Evolutionary conservation across 2,888 invertebrate genomes (phyloP).

Genomic region (Lathronympha strigana): DNA sequence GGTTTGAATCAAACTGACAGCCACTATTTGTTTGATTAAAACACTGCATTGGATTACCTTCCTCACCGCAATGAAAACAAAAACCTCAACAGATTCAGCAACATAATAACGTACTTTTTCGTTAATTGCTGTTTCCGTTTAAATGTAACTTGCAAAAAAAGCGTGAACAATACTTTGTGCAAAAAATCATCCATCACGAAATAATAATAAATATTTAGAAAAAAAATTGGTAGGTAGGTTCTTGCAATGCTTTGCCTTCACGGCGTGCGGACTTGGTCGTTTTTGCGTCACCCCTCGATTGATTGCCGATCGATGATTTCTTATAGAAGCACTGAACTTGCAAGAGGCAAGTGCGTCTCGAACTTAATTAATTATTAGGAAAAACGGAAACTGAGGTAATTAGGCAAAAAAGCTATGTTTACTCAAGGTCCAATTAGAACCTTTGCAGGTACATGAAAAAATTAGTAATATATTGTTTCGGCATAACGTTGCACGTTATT

Average conservation of each 20-base stretch:
- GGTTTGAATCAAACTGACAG: not conserved
- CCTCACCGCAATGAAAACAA: constrained; percentile 18
- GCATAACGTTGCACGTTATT: too few relatives aligned
- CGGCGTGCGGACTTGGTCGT: constrained; percentile 45
- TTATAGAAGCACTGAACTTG: constrained; percentile 41
- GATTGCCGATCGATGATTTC: constrained; percentile 55
- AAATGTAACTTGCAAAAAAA: constrained; percentile 24
- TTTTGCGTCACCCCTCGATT: constrained; percentile 41
- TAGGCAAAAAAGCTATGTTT: constrained; percentile 23
- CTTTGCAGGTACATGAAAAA: too few relatives aligned
- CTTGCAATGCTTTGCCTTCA: constrained; percentile 49
- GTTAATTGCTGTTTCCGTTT: constrained; percentile 20
- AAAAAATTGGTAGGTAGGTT: constrained; percentile 42
- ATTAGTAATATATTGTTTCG: too few relatives aligned
- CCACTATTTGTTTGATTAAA: constrained; percentile 7
- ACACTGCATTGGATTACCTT: constrained; percentile 9
- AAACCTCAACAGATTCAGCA: constrained; percentile 12
- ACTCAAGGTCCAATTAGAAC: constrained; percentile 6
- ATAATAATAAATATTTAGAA: constrained; percentile 40
- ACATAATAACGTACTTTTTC: constrained; percentile 23
- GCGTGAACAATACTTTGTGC: constrained; percentile 11
- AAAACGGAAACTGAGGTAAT: constrained; percentile 37
- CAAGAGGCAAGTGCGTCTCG: constrained; percentile 30
- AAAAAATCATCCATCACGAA: constrained; percentile 26
- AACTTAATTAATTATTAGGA: constrained; percentile 37